These are phyloP conservation scores for Plecotus auritus DNA, from an alignment of 2,113 vertebrate genomes.

Conservation along the genomic window DNA sequence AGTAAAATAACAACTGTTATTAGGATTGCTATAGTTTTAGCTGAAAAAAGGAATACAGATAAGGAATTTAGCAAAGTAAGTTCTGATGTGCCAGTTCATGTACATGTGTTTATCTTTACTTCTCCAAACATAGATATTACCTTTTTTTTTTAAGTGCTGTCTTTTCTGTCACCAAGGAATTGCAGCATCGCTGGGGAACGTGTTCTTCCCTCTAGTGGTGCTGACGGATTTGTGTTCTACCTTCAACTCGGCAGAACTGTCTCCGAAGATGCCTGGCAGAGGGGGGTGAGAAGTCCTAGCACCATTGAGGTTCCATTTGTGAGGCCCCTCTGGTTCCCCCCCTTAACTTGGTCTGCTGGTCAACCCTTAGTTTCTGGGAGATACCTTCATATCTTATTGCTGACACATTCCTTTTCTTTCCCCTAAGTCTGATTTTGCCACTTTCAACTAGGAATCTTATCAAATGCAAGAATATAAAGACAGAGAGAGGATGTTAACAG, in stretches of 20 bases:
- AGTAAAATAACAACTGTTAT: neutral
- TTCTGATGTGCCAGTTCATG: neutral
- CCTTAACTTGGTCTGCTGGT: neutral
- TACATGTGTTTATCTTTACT: conserved; percentile 1
- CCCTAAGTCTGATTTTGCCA: neutral
- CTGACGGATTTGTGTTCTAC: neutral
- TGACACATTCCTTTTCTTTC: neutral
- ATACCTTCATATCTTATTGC: neutral
- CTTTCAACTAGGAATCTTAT: neutral
- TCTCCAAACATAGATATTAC: neutral
- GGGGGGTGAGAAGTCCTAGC: fast-evolving
- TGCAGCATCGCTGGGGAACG: neutral
- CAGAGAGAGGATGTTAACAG: neutral
- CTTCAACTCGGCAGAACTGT: neutral
- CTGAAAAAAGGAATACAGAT: neutral
- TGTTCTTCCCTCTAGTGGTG: neutral
- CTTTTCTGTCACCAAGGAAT: neutral
- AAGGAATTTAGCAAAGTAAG: neutral
- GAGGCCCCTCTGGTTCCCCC: neutral
- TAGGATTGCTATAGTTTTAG: conserved; percentile 31
- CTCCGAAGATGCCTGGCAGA: neutral
- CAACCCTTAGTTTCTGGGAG: neutral
- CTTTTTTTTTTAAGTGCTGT: neutral
- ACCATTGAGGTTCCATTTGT: neutral
- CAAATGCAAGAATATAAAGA: neutral